Base-by-base conservation (phyloP, 2,888 invertebrate species). In the Junonia oenone region DNA sequence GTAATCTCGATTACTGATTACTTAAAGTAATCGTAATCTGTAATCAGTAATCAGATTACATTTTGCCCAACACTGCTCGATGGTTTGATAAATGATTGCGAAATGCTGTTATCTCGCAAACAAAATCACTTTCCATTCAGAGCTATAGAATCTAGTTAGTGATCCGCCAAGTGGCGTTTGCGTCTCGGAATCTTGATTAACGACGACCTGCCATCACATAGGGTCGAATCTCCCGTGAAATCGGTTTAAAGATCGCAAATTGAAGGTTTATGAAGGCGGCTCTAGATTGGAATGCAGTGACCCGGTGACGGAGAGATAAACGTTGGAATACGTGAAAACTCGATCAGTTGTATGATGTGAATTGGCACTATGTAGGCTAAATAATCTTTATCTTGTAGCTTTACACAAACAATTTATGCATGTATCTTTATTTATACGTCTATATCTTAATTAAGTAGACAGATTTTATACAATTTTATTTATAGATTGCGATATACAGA, bases 241-340 rank as follows among this genome's bases (percentile, higher is more conserved):
- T 51, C 55, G 48, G 48, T 59, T 51, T 55, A 35, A 46, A 49
- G 37, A 46, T 31, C 19, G 22, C 37, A 45, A 46, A 43, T 47
- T 37, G 51, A 46, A 51, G 51, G 68, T 66, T 73, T 71, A 73
- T 77, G 71, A 68, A 73, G 71, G 72, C 68, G 65, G 67, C 67
- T 73, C 76, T 70, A 75, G 78, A 81, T 79, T 78, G 72, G 75
- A 73, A 75, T 65, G 75, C 78, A 74, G 68, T 75, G 76, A 81
- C 69, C 78, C 73, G 74, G 22, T 19, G 49, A 51, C 29, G 17
- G 48, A 29, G 48, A 29, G 31, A 22, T 45, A 54, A 46, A 29
- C 43, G 51, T 33, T n/a, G n/a, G n/a, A n/a, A 47, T 51, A 51
- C 51, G 47, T 13, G 26, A 56, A 56, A 48, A n/a, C n/a, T n/a